Percentiles rank a stretch among this genome's conserved stretches.
phyloP scores from a whole-genome alignment of 2,888 invertebrate species.

The Aleiodes alternator region DNA sequence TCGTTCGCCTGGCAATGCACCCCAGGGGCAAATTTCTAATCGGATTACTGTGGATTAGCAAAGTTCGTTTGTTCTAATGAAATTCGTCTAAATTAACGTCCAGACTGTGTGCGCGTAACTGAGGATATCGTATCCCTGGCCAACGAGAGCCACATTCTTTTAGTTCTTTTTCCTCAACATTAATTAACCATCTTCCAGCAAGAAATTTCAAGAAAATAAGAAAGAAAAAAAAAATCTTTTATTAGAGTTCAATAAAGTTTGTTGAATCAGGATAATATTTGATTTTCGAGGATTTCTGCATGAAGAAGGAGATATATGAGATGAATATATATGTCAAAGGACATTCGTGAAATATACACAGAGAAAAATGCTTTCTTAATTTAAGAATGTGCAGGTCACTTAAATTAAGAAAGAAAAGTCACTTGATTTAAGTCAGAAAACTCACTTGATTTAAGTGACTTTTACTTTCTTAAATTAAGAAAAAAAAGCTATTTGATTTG shows the following conservation, averaged over 20 bases:
- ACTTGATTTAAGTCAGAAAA: too few relatives aligned
- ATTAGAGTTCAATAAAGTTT: background rate
- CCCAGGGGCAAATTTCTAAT: slow-evolving; percentile 73
- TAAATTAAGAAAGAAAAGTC: too few relatives aligned
- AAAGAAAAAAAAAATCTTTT: background rate
- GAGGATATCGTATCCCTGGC: slow-evolving; percentile 41
- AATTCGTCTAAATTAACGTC: slow-evolving; percentile 76
- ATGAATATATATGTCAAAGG: too few relatives aligned
- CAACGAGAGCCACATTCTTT: slow-evolving; percentile 10
- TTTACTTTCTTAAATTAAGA: too few relatives aligned
- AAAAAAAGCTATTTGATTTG: too few relatives aligned
- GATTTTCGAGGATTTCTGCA: background rate
- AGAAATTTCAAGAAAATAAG: background rate
- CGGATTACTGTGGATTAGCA: slow-evolving; percentile 75
- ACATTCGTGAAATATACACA: too few relatives aligned
- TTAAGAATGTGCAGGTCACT: too few relatives aligned
- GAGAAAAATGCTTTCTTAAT: too few relatives aligned
- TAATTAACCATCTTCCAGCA: slow-evolving; percentile 18
- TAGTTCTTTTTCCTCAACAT: slow-evolving; percentile 18
- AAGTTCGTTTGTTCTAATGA: slow-evolving; percentile 76
- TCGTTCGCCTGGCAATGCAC: slow-evolving; percentile 67
- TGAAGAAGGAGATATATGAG: too few relatives aligned
- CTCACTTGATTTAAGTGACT: too few relatives aligned
- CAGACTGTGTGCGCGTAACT: slow-evolving; percentile 55
- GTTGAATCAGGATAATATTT: background rate